phyloP scores from a whole-genome alignment of 2,888 invertebrate species.

The Philhelius pedissequus region DNA sequence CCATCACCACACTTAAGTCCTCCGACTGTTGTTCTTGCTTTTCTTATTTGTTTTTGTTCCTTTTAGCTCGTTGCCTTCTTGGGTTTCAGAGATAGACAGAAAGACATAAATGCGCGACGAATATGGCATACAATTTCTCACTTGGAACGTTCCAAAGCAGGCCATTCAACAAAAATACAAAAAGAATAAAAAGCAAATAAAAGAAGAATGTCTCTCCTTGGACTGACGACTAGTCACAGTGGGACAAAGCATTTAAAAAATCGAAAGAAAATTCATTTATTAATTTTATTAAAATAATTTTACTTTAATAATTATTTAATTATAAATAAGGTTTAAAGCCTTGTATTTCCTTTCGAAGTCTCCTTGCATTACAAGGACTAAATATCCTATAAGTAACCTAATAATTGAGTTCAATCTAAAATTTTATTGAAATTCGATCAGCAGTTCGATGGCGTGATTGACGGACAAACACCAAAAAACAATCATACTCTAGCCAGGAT shows the following conservation, averaged over 20 bases:
- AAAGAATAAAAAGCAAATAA: neutral
- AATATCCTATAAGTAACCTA: too few relatives aligned
- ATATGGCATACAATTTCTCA: constrained; percentile 69
- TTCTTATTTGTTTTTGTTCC: neutral
- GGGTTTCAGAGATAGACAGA: constrained; percentile 44
- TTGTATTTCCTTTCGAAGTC: too few relatives aligned
- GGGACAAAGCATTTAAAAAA: neutral
- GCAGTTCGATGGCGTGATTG: too few relatives aligned
- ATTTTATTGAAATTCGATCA: too few relatives aligned
- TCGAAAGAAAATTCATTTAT: too few relatives aligned
- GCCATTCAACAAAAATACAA: neutral
- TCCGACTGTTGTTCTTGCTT: neutral
- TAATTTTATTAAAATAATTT: too few relatives aligned
- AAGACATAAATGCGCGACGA: constrained; percentile 67
- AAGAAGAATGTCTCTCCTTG: constrained; percentile 1
- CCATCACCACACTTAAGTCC: constrained; percentile 44
- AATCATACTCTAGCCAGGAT: too few relatives aligned
- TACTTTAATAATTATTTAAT: too few relatives aligned
- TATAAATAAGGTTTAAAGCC: too few relatives aligned
- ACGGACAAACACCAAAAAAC: too few relatives aligned
- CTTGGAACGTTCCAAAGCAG: constrained; percentile 41
- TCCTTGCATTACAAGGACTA: too few relatives aligned
- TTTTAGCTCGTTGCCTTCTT: constrained; percentile 18
- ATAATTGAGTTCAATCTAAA: too few relatives aligned
- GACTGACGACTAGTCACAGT: neutral